phyloP scores from a whole-genome alignment of 2,888 invertebrate species.

The Lithodes maja region DNA sequence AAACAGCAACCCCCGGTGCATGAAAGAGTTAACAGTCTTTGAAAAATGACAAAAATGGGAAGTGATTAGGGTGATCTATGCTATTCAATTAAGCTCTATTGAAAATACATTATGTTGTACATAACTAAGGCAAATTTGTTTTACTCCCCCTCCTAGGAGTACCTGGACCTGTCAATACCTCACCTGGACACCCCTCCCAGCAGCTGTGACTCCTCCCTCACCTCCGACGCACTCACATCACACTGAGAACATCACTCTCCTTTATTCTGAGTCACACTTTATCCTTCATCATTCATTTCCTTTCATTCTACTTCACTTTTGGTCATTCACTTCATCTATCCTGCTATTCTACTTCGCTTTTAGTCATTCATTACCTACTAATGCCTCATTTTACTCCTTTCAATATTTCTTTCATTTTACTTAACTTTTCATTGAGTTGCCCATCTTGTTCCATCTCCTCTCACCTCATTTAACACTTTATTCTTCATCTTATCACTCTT shows the following conservation, averaged over 20 bases:
- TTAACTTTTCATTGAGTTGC: too few relatives aligned
- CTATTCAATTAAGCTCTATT: too few relatives aligned
- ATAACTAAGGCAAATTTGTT: too few relatives aligned
- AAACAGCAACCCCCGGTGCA: too few relatives aligned
- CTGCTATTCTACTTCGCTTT: background rate
- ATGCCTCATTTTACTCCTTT: background rate
- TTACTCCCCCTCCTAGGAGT: conserved; percentile 79
- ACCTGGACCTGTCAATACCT: conserved; percentile 89
- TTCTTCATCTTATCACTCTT: too few relatives aligned
- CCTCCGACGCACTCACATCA: conserved; percentile 53
- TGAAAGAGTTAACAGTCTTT: too few relatives aligned
- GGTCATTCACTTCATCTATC: background rate
- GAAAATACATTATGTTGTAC: too few relatives aligned
- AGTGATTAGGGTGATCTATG: too few relatives aligned
- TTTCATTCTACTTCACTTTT: background rate
- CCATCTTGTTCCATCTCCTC: too few relatives aligned
- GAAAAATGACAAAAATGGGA: too few relatives aligned
- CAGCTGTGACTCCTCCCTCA: conserved; percentile 75
- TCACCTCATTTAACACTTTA: too few relatives aligned
- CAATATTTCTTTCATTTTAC: too few relatives aligned
- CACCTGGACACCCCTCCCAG: conserved; percentile 92
- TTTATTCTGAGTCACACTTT: background rate
- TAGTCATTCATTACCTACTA: background rate
- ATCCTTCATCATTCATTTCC: background rate
- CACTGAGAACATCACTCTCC: background rate